Evolutionary conservation across 2,797 vertebrate genomes (phyloP).

Genomic region (Rhodeus uyekii): DNA sequence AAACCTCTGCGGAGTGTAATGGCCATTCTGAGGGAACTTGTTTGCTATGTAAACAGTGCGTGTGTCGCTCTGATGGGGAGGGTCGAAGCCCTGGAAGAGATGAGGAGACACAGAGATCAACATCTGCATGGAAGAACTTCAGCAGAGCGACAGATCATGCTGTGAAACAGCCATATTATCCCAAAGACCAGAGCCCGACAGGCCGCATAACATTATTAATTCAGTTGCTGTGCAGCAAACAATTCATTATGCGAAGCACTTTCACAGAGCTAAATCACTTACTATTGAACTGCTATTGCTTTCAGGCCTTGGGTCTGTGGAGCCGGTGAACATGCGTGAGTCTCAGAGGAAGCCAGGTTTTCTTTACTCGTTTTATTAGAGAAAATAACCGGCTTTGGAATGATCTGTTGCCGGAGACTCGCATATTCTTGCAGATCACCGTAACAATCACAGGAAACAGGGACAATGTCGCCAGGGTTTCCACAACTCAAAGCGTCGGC

Average conservation of each 20-base stretch:
- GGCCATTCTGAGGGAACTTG: constrained; percentile 91
- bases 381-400: background rate
- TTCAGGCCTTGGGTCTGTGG: constrained; percentile 9
- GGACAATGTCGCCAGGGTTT: background rate
- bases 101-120: background rate
- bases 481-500: no score
- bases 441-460: background rate
- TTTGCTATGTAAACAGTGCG: constrained; percentile 97
- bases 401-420: background rate
- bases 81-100: constrained; percentile 90
- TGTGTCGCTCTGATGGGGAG: constrained; percentile 95
- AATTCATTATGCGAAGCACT: constrained; percentile 45
- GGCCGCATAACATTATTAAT: constrained; percentile 41
- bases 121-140: background rate
- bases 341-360: no score
- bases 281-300: constrained; percentile 31
- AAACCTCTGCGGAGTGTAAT: constrained; percentile 95
- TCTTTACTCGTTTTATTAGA: no score
- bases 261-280: constrained; percentile 44
- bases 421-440: background rate
- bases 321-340: no score
- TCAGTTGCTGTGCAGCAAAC: constrained; percentile 41
- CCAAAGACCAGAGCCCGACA: background rate
- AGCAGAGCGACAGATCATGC: background rate
- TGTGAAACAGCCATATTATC: background rate